Evolutionary conservation across 2,797 vertebrate species (phyloP), one percentile per base, ranked within the genome.

Genomic region (Hapalemur alaotrensis): DNA sequence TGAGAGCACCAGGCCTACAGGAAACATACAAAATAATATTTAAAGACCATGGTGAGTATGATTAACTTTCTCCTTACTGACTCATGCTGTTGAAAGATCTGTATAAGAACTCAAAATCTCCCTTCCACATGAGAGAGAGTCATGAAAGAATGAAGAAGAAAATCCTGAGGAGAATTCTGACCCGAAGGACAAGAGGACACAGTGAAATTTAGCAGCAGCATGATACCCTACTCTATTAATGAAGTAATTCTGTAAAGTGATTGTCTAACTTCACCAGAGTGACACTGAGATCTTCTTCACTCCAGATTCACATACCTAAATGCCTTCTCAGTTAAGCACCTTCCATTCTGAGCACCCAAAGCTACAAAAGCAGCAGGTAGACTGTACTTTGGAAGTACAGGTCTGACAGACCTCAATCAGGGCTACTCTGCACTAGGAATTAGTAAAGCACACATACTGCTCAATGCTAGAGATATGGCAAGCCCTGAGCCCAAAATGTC

Each of bases 1-100:
- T 79, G 52, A 88, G 57, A 91, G 69, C 54, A 92, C 18, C 54
- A 70, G 41, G 63, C 57, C 22, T 67, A 43, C 32, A 65, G 30
- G 57, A 95, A 86, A 43, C 43, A 81, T 79, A 80, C 80, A 91
- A 96, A 92, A 91, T 79, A 92, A 80, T 92, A 94, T 90, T 96
- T 92, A 95, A n/a, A 83, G 50, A 65, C 28, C 43, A 78, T 9
- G 15, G 48, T 3, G 7, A 18, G 50, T 78, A 46, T 35, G 14
- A 86, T 95, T 96, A 95, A 94, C 78, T 72, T 85, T 82, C 81
- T 95, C 52, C 32, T 50, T 91, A 59, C 41, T 90, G 67, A 86
- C 11, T 82, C 32, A 89, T 87, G 25, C 61, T 92, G n/a, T 57
- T 82, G 11, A 93, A 91, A 84, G 48, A 92, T 69, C 25, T 52